A percentile compares a stretch with the other conserved stretches of the same genome.
These are phyloP conservation scores for Leptinotarsa haldemani DNA, from an alignment of 2,888 invertebrate genomes.

Conservation along the genomic window DNA sequence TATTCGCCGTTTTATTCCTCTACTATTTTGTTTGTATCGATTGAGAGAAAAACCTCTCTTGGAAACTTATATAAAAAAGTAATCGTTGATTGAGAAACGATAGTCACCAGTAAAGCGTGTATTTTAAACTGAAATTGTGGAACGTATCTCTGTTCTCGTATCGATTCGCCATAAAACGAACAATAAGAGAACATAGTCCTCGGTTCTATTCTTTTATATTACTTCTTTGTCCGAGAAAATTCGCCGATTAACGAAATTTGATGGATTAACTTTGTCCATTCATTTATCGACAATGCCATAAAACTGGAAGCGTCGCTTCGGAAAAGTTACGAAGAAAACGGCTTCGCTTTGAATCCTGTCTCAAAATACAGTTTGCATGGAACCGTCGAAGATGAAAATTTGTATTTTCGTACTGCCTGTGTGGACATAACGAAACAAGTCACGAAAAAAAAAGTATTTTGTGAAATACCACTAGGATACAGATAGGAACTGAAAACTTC, in stretches of 20 bases:
- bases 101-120: background rate
- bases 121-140: background rate
- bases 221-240: conserved; percentile 3
- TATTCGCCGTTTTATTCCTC: background rate
- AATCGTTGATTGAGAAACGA: conserved; percentile 8
- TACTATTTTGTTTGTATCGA: background rate
- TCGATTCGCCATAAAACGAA: conserved; percentile 16
- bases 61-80: background rate
- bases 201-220: conserved; percentile 23
- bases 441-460: no score
- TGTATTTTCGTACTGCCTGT: background rate
- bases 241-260: conserved; percentile 23
- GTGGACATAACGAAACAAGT: no score
- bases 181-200: conserved; percentile 8
- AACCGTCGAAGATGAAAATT: background rate
- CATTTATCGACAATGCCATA: conserved; percentile 25
- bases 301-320: conserved; percentile 2
- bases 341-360: background rate
- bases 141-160: background rate
- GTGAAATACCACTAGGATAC: no score
- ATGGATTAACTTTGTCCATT: conserved; percentile 27
- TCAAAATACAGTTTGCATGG: background rate
- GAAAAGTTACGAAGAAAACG: background rate
- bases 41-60: background rate
- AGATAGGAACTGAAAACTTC: no score